Evolutionary conservation across 2,888 invertebrate genomes (phyloP), one percentile per base, ranked within the genome.

Genomic region (Craniophora ligustri): DNA sequence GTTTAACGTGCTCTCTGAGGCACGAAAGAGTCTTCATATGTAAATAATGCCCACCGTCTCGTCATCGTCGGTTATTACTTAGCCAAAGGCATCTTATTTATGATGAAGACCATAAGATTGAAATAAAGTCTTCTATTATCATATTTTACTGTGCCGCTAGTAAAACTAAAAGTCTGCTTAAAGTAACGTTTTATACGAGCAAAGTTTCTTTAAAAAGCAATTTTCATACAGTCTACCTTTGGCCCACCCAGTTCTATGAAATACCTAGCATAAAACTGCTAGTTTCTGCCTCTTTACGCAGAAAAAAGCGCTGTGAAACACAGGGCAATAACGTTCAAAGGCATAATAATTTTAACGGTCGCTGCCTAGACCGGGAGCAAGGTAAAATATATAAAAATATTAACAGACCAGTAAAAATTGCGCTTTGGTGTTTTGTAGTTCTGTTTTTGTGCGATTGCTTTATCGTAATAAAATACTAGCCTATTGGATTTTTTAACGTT

Each of bases 271-370:
- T 41, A 49, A 15, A 21, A 18, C 41, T 45, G 47, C 42, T 47
- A 44, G 59, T 55, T 39, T 26, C 23, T 47, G 44, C 46, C 49
- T 50, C 23, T 30, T 11, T 31, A 42, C 14, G 2, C 18, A 18
- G 31, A 13, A 57, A 59, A 66, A 65, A 61, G 39, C 46, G 28
- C 23, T 47, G 42, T 44, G 66, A 47, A 16, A 35, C 51, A 34
- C 14, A 31, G 21, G 65, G 74, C 66, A 67, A 66, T 74, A 72
- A 58, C 73, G 77, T 67, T 77, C 77, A 76, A 71, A 77, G 71
- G 72, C 68, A 69, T 78, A 77, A 76, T 77, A 74, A 78, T 79
- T 78, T 77, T 67, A 67, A 73, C 64, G 46, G 50, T 54, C 36
- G 31, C 39, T 35, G 14, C 14, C 32, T 65, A 72, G 67, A 3